Evolutionary conservation across 2,888 invertebrate species (phyloP), one percentile per base, ranked within the genome.

Genomic region (Ptychoptera contaminata): DNA sequence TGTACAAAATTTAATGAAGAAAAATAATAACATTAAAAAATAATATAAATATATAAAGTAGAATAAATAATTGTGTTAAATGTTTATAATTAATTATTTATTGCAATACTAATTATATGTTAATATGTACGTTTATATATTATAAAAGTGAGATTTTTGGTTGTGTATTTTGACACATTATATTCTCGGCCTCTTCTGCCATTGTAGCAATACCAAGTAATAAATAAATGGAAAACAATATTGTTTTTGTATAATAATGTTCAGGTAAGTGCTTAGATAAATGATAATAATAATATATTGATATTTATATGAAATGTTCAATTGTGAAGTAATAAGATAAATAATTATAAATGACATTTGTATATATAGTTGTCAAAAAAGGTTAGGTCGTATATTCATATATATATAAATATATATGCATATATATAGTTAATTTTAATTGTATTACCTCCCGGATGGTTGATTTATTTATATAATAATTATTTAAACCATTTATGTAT

Each of bases 1-100:
- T 47, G 42, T 44, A 45, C 47, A 47, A 45, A 44, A 44, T 23
- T 23, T 23, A 23, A 23, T 23, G 23, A 23, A 23, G 23, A 23
- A 23, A 23, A 23, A 23, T 23, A 23, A 23, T 23, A 23, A 23
- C 23, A 23, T 23, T 23, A 23, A 23, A 23, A 23, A 23, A 23
- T 5, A 23, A 23, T 23, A 23, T 23, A 23, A 5, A 23, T 23
- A 23, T 23, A 23, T 23, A 23, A 23, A 23, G 23, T 23, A 23
- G 23, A 23, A 23, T 23, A 23, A 23, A 23, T 23, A 23, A 23
- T 23, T 23, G 23, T 23, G 23, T 23, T 23, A 23, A 23, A 23
- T 23, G 23, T 23, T 23, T 23, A 23, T 23, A 23, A 23, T 23
- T 23, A 23, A 23, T 23, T 23, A 23, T 23, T 5, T 23, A 23